Conservation (phyloP, 2,113 vertebrate species). For the Cinclus cinclus region DNA sequence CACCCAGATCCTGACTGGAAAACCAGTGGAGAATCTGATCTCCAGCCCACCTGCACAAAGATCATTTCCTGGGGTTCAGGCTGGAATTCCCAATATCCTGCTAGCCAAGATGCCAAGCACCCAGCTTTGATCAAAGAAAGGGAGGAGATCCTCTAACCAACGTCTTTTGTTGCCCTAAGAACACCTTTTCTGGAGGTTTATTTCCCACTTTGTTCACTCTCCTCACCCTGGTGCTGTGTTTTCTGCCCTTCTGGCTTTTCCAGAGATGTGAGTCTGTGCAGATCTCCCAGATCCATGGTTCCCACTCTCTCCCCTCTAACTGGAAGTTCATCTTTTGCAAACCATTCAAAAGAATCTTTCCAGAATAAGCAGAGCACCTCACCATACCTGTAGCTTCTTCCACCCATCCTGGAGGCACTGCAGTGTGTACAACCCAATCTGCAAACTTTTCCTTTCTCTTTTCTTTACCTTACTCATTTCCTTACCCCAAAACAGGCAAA, state of each 20-base stretch:
- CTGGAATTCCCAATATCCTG: not conserved
- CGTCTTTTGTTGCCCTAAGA: not conserved
- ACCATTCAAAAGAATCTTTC: not conserved
- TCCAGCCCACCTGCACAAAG: not conserved
- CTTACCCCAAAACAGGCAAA: not conserved
- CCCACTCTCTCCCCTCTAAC: not conserved
- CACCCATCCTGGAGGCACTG: not conserved
- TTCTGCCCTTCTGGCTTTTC: not conserved
- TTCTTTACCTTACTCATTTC: not conserved
- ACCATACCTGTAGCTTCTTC: not conserved
- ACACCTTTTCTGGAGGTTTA: not conserved
- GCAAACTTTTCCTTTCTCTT: not conserved
- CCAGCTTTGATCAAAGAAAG: not conserved
- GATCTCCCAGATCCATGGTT: not conserved
- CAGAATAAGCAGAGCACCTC: not conserved
- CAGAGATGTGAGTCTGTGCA: not conserved
- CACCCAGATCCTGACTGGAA: not conserved
- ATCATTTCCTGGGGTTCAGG: not conserved
- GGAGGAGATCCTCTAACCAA: not conserved
- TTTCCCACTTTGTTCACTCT: not conserved
- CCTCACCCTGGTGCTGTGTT: not conserved
- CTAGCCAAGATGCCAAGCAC: not conserved
- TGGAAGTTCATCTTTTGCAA: not conserved
- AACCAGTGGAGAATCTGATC: not conserved
- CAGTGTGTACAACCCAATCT: not conserved